Evolutionary conservation across 2,888 invertebrate genomes (phyloP).

Genomic region (Linyphia triangularis): DNA sequence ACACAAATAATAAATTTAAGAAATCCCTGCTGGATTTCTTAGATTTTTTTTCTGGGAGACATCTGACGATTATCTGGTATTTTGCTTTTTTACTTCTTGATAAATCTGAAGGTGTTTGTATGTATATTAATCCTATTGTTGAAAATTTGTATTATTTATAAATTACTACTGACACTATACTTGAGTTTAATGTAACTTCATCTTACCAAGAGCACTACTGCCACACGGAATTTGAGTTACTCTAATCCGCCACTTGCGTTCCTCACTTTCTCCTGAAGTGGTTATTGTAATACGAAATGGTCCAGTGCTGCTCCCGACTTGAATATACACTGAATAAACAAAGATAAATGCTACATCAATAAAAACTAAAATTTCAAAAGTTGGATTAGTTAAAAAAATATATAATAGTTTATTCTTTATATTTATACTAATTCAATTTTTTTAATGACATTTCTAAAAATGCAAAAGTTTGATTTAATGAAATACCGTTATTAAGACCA

Average conservation of each 20-base stretch:
- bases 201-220: conserved; percentile 70
- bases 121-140: no score
- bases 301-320: conserved; percentile 76
- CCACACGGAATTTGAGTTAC: conserved; percentile 76
- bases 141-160: no score
- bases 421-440: not conserved
- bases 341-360: not conserved
- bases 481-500: no score
- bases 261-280: conserved; percentile 57
- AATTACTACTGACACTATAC: no score
- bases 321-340: conserved; percentile 71
- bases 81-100: no score
- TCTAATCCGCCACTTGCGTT: conserved; percentile 76
- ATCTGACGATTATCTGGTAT: no score
- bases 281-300: conserved; percentile 73
- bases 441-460: no score
- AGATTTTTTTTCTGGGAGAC: no score
- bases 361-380: not conserved
- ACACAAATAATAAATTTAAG: no score
- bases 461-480: no score
- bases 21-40: no score
- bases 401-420: not conserved
- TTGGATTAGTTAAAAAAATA: not conserved
- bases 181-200: not conserved
- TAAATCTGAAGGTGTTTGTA: no score